A percentile compares a stretch with the other conserved stretches of the same genome.
These are phyloP conservation scores for Aphidius gifuensis DNA, from an alignment of 1,140 invertebrate genomes.

Conservation along the genomic window DNA sequence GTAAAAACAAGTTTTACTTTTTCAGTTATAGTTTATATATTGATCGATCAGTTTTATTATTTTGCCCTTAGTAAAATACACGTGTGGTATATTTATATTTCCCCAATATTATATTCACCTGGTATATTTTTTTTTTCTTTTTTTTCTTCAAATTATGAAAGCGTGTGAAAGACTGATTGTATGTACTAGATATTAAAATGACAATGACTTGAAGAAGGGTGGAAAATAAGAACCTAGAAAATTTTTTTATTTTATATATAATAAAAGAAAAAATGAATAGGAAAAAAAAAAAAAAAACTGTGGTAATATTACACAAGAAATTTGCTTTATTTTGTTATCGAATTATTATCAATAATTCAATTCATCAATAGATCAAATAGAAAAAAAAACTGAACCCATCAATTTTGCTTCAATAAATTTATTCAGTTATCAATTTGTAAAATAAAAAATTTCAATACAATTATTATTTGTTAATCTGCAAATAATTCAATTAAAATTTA, in stretches of 20 bases:
- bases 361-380: too few species aligned
- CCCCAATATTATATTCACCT: not conserved
- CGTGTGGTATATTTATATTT: not conserved
- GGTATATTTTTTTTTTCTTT: not conserved
- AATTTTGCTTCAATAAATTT: too few species aligned
- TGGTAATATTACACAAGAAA: too few species aligned
- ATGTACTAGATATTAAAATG: slow-evolving; percentile 12
- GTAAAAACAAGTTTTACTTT: not conserved
- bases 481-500: too few species aligned
- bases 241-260: not conserved
- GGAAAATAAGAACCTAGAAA: too few species aligned
- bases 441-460: too few species aligned
- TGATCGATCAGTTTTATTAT: not conserved
- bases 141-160: not conserved
- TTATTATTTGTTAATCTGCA: too few species aligned
- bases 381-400: too few species aligned
- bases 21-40: slow-evolving; percentile 16
- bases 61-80: not conserved
- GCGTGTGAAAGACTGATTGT: not conserved
- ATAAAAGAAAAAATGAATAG: slow-evolving; percentile 1
- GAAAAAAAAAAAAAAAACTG: not conserved
- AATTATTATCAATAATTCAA: too few species aligned
- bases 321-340: too few species aligned
- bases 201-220: slow-evolving; percentile 9
- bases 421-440: too few species aligned